These are phyloP conservation scores for Dolichopus griseipennis DNA, from an alignment of 2,888 invertebrate species.

Conservation along the genomic window DNA sequence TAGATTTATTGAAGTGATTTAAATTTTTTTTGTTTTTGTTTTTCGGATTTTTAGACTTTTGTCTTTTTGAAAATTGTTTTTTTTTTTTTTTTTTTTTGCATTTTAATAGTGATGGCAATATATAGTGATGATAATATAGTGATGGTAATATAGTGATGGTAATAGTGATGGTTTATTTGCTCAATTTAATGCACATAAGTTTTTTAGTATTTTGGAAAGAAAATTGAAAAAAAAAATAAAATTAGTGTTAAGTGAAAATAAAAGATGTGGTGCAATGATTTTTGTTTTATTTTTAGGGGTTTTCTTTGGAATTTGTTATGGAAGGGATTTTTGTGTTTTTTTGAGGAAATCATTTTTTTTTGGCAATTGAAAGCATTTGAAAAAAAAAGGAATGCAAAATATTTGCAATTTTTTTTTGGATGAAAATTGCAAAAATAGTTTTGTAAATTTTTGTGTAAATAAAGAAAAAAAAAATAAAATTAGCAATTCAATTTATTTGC, in stretches of 20 bases:
- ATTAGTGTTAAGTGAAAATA: neutral
- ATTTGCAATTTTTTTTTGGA: neutral
- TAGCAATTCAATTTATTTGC: neutral
- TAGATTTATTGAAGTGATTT: constrained; percentile 4
- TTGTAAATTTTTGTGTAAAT: neutral
- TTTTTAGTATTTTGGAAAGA: neutral
- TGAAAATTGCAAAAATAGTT: neutral
- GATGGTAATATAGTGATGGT: neutral
- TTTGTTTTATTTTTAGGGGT: neutral
- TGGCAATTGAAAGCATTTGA: neutral
- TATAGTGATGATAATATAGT: no score
- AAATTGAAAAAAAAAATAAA: neutral
- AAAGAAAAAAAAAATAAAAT: no score
- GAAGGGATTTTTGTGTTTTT: neutral
- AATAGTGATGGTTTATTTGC: neutral
- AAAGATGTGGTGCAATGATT: neutral
- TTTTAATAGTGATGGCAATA: no score
- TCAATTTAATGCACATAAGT: neutral
- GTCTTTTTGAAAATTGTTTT: neutral
- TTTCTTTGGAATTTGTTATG: neutral
- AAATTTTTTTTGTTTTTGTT: neutral
- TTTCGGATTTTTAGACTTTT: neutral
- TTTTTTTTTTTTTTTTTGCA: neutral
- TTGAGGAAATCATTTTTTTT: neutral
- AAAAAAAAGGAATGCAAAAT: neutral